Conservation (phyloP, 2,888 invertebrate genomes). For the Zootermopsis nevadensis region DNA sequence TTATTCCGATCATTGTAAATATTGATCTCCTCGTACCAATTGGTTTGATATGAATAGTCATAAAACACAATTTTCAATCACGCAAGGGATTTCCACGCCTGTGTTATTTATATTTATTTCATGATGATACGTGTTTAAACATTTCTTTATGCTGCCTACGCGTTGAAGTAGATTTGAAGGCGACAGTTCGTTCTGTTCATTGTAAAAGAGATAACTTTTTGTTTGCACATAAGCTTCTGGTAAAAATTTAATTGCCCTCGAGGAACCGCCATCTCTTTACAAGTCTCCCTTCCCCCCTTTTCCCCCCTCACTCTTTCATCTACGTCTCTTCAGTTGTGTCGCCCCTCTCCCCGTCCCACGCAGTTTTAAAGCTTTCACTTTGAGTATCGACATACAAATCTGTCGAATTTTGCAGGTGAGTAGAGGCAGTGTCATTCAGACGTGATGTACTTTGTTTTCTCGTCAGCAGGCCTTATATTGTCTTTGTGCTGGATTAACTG, state of each 20-base stretch:
- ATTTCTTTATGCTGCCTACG: no score
- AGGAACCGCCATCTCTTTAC: background rate
- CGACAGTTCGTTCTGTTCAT: background rate
- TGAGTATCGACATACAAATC: slow-evolving; percentile 49
- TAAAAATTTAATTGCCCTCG: slow-evolving; percentile 15
- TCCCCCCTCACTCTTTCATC: background rate
- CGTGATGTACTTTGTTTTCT: slow-evolving; percentile 20
- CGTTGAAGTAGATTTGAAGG: background rate
- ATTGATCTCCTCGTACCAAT: no score
- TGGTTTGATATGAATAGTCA: no score
- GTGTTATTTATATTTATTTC: no score
- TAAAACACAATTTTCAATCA: no score
- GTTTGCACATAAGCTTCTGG: slow-evolving; percentile 22
- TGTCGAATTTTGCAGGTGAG: slow-evolving; percentile 31
- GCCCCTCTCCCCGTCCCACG: background rate
- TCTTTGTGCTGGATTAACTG: background rate
- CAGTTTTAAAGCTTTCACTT: slow-evolving; percentile 42
- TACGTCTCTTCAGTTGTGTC: background rate
- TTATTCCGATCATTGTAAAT: no score
- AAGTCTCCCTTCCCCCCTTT: background rate
- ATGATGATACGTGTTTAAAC: no score
- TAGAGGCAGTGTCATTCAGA: slow-evolving; percentile 42
- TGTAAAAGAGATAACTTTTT: background rate
- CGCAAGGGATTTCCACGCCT: no score
- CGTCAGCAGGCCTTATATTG: background rate